Conservation (phyloP, 2,113 vertebrate genomes). For the Rhombomys opimus region DNA sequence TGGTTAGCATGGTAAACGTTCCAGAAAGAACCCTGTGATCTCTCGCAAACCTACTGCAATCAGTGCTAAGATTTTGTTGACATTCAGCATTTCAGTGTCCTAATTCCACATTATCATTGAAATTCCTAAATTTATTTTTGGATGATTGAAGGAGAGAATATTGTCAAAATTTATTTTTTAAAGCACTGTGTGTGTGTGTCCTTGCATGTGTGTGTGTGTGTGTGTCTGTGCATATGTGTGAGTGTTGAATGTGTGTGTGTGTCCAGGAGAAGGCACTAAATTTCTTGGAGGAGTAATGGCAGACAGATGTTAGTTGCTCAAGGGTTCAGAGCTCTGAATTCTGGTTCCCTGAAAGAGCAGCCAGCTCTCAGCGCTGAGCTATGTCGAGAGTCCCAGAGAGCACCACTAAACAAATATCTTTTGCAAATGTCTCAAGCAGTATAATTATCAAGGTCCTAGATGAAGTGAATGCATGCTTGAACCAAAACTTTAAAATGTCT, state of each 20-base stretch:
- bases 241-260: too few species aligned
- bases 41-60: neutral
- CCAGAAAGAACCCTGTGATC: neutral
- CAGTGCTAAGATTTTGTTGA: slow-evolving; percentile 2
- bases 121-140: slow-evolving; percentile 43
- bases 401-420: neutral
- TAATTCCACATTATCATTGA: neutral
- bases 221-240: neutral
- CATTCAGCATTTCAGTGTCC: neutral
- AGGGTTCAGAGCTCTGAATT: neutral
- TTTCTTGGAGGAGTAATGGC: neutral
- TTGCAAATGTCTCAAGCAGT: slow-evolving; percentile 36
- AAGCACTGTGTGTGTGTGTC: neutral
- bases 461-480: neutral
- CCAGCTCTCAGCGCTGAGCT: neutral
- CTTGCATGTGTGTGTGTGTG: neutral
- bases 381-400: neutral
- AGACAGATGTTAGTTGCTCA: neutral
- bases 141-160: neutral
- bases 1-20: slow-evolving; percentile 7
- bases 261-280: neutral
- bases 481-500: neutral
- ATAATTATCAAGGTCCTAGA: slow-evolving; percentile 19
- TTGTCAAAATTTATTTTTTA: neutral
- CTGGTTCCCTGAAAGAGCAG: neutral